Evolutionary conservation across 2,888 invertebrate species (phyloP).

Genomic region (Zygogramma bicolorata): DNA sequence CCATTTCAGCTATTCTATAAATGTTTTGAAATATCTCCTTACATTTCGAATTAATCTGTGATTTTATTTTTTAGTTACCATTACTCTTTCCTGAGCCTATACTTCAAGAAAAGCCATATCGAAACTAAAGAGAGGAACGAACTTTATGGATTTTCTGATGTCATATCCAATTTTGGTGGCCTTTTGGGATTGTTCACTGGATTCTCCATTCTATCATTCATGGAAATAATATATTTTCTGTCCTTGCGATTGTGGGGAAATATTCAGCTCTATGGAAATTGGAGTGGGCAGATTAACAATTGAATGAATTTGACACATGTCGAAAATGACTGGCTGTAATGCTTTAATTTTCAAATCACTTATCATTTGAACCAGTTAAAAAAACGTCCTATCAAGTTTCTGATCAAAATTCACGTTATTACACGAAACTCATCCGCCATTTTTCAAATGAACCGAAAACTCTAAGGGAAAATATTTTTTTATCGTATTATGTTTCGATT

Average conservation of each 20-base stretch:
- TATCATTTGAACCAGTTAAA: no score
- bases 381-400: no score
- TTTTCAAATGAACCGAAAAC: no score
- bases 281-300: constrained; percentile 37
- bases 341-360: no score
- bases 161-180: constrained; percentile 56
- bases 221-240: constrained; percentile 52
- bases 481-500: no score
- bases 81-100: constrained; percentile 44
- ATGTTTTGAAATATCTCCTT: no score
- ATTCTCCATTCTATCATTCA: constrained; percentile 51
- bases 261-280: constrained; percentile 43
- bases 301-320: not conserved
- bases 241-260: constrained; percentile 50
- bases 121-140: constrained; percentile 54
- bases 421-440: no score
- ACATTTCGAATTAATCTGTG: not conserved
- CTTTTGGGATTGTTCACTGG: constrained; percentile 56
- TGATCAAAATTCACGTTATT: no score
- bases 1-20: no score
- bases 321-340: no score
- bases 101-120: constrained; percentile 47
- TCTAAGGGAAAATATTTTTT: no score
- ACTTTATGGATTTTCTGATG: constrained; percentile 54
- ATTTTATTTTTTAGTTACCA: constrained; percentile 34